Base-by-base conservation (phyloP, 1,140 invertebrate species). In the Drosophila pseudoananassae region DNA sequence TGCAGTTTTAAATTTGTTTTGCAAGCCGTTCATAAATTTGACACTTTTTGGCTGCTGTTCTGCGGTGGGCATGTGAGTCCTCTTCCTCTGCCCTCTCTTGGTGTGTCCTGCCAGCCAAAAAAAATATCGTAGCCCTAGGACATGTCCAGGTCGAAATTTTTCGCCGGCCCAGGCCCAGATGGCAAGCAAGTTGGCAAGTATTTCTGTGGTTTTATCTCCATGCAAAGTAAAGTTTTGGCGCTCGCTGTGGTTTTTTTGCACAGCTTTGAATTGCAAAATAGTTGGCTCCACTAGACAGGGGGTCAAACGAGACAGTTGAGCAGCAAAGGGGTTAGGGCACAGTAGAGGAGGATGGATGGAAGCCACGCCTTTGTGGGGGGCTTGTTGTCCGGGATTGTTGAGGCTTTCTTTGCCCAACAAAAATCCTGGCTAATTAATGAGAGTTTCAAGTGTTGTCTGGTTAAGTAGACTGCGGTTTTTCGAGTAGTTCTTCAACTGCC, bases 1-100 rank as follows among this genome's bases (percentile, higher is more conserved):
- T 68, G 81, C 80, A 76, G 54, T 77, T 85, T 77, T 58, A 72
- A 76, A 88, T 78, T 70, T 70, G 66, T 70, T 79, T 88, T 76
- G 59, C 72, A 85, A 87, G 82, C 70, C 82, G 78, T 88, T 87
- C 82, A 88, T 87, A 87, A 88, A 88, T 87, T 87, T 87, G 83
- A 87, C 82, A 87, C 82, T 88, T 88, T 84, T 82, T 83, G 79
- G 79, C 79, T 78, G 50, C 50, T 33, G 29, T 36, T 52, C 55
- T 52, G 43, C 45, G 64, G 47, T 57, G 15, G 29, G 65, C 65
- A 60, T 53, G 33, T 23, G 49, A 60, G 49, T 20, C 12, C 38
- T 14, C 38, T 10, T 23, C 59, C 38, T 40, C 33, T 27, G 31
- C n/a, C 12, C 38, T 14, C 4, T 6, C 20, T 38, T 29, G 40